Evolutionary conservation across 2,888 invertebrate genomes (phyloP), one percentile per base, ranked within the genome.

Genomic region (Erannis defoliaria): DNA sequence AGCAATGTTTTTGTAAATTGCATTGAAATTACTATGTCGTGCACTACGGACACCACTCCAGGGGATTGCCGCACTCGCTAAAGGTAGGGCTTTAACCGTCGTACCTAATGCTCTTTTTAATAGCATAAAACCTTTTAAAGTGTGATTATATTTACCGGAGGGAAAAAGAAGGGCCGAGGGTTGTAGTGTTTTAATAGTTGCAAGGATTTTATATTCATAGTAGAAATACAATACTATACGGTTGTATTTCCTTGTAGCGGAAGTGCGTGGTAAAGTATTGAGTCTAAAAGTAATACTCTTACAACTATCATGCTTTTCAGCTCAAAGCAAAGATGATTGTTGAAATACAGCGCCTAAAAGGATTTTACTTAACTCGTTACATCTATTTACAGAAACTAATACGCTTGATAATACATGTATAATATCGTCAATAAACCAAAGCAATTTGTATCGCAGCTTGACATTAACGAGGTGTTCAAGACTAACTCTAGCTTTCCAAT

Each of bases 1-100:
- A 67, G 56, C 50, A 62, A 68, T 72, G 69, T 55, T 38, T 53
- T 62, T 72, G 62, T 70, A 69, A 76, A 79, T 78, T 72, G 72
- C 77, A 74, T 74, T 72, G 71, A 75, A 83, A 83, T 78, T 78
- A 74, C 73, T 70, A 76, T 71, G 64, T 62, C 64, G 62, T 70
- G 55, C 38, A 58, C 58, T 72, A 60, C 61, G 54, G 59, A 76
- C 67, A 72, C 66, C 77, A 80, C 81, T 85, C 80, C 73, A 54
- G 81, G 77, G 82, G 74, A 83, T 85, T 84, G 78, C 74, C 66
- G 68, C 67, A 76, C 65, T 71, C 68, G 62, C 73, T 46, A 51
- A 67, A 69, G 60, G 68, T 62, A 71, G 65, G 68, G 67, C 67
- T 70, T 64, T 67, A 75, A 75, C 76, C 74, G 77, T 75, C 73